Percentiles rank a stretch among this genome's conserved stretches.
These are phyloP conservation scores for Clunio marinus DNA, from an alignment of 2,888 invertebrate genomes.

Conservation along the genomic window DNA sequence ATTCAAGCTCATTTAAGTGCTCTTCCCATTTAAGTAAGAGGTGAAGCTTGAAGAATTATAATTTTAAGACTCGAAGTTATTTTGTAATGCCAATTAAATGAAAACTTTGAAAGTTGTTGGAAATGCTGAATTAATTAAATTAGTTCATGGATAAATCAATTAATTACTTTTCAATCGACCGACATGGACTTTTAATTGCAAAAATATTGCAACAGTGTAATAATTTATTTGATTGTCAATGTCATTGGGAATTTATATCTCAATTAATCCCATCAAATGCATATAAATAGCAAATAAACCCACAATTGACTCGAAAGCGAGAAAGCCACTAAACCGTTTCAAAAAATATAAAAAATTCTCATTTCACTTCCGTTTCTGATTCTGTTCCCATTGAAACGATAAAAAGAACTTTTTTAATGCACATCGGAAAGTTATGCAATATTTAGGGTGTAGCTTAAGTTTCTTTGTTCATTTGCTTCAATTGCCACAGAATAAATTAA, in stretches of 20 bases:
- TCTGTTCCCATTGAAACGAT: neutral
- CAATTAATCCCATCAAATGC: too few species aligned
- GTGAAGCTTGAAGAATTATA: too few species aligned
- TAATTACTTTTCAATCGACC: neutral
- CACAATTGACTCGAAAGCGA: neutral
- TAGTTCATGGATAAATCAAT: too few species aligned
- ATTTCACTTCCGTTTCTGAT: conserved; percentile 28
- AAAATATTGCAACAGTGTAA: too few species aligned
- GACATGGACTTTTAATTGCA: too few species aligned
- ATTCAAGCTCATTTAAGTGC: too few species aligned
- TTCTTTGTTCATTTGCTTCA: conserved; percentile 13
- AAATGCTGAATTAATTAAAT: conserved; percentile 16
- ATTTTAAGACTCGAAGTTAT: too few species aligned
- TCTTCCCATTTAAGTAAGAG: too few species aligned
- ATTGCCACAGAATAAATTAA: conserved; percentile 33
- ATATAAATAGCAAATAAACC: neutral
- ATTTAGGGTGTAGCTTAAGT: conserved; percentile 18
- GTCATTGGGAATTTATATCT: neutral
- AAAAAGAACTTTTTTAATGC: conserved; percentile 8
- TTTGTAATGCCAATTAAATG: too few species aligned
- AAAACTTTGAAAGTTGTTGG: too few species aligned
- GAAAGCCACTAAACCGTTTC: conserved; percentile 34
- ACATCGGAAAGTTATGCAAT: conserved; percentile 15
- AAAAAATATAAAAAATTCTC: conserved; percentile 25
- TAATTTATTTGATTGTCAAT: neutral